Conservation (phyloP, 2,797 vertebrate genomes). For the Gymnoscopelus microlampas region DNA sequence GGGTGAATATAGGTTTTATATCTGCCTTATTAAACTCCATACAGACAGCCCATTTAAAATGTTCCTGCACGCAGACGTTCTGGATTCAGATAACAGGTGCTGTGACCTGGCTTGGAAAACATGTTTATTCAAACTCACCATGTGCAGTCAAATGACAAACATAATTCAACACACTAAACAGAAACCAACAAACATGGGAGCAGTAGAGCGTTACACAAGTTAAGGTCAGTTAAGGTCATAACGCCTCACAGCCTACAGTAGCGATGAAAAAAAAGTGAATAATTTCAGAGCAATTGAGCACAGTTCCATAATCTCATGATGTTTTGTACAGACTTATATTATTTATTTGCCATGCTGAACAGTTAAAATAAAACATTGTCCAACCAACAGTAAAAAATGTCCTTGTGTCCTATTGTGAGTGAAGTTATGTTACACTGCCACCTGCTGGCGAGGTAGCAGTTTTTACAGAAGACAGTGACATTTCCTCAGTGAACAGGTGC, state of each 20-base stretch:
- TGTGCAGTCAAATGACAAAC: slow-evolving; percentile 43
- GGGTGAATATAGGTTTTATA: too few species aligned
- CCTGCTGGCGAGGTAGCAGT: slow-evolving; percentile 58
- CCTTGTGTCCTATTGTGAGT: neutral
- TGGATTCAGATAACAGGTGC: slow-evolving; percentile 8
- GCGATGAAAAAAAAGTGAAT: slow-evolving; percentile 7
- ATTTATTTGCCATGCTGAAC: slow-evolving; percentile 15
- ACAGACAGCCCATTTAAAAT: neutral
- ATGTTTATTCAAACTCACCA: slow-evolving; percentile 62
- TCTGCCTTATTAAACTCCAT: too few species aligned
- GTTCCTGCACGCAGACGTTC: neutral
- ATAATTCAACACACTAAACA: slow-evolving; percentile 32
- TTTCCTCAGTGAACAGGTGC: neutral
- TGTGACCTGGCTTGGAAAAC: slow-evolving; percentile 46
- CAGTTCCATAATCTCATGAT: neutral
- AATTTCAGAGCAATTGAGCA: neutral
- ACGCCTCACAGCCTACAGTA: neutral
- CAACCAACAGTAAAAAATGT: slow-evolving; percentile 19
- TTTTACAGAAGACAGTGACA: slow-evolving; percentile 32
- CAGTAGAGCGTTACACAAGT: slow-evolving; percentile 41
- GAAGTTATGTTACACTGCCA: slow-evolving; percentile 48
- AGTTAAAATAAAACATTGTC: slow-evolving; percentile 15
- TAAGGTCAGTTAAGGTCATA: slow-evolving; percentile 39
- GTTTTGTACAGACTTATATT: slow-evolving; percentile 7
- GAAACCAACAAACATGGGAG: slow-evolving; percentile 47